Base-by-base conservation (phyloP, 1,140 invertebrate genomes). In the Melanaphis sacchari region DNA sequence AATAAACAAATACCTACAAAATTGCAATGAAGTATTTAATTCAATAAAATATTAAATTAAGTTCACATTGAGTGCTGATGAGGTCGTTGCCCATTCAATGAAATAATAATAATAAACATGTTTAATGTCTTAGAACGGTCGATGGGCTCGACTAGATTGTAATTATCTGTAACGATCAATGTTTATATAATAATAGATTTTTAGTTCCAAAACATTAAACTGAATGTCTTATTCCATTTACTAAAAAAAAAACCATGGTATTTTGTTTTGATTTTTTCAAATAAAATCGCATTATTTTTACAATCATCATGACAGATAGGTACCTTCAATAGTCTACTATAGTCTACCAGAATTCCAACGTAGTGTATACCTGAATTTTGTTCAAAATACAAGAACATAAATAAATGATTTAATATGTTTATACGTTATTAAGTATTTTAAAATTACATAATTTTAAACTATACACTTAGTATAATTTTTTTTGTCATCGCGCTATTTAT, bases 101-200 rank as follows among this genome's bases (percentile, higher is more conserved):
- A 40, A 41, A 41, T 43, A 76, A 66, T 43, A 31, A 49, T 92
- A 82, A 40, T 92, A 92, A 92, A 84, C 66, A 36, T 92, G 91
- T 92, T 92, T 92, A 92, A 92, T 92, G 76, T 92, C 59, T 49
- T 49, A 81, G 91, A 92, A 82, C 76, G 91, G 43, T 38, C 43
- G 91, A 81, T 52, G 91, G 43, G 91, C 91, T 92, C 66, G 66
- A 92, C 36, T 92, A 82, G n/a, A 92, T 92, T 49, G 91, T 49
- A 92, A 92, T n/a, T 92, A 92, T 92, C 76, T 91, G 40, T 91
- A 92, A 92, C 66, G 41, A 92, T 82, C 59, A 82, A 92, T 46
- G 59, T 92, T 92, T 92, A 36, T 81, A 24, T 82, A 26, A 91
- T 59, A 36, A 82, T 46, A 82, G 43, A 38, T 82, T 82, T 81